Base-by-base conservation (phyloP, 2,797 vertebrate genomes). In the Coilia nasus region DNA sequence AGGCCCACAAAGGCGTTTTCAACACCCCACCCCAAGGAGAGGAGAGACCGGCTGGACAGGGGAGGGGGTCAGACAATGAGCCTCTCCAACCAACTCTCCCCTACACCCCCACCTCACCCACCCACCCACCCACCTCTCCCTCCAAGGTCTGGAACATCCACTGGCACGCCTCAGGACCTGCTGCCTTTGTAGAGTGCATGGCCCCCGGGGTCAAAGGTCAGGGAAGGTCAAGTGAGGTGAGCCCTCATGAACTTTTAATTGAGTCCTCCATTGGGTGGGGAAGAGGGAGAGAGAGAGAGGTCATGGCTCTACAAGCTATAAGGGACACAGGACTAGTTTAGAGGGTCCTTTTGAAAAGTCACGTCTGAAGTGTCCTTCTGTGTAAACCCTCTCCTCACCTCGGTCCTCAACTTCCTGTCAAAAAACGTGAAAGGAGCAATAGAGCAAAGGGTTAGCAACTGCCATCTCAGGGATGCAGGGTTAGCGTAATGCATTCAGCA, bases 1-100 rank as follows among this genome's bases (percentile, higher is more conserved):
- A 93, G 94, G 92, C 92, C 91, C 92, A 93, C 93, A 94, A 95
- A 94, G 92, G 89, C 90, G 89, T 89, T 90, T 93, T 91, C 93
- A 92, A 93, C 92, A 92, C 92, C 92, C 92, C 91, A 89, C 92
- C 91, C 91, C 91, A 84, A 86, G 85, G 82, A 90, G 90, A 90
- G 92, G 85, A 89, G 90, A 89, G 93, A 84, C 88, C 89, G 84
- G 91, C 89, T 91, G 94, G 95, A 95, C 94, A 94, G 87, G 89
- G 41, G 6, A 31, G 0, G 35, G 35, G 7, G 15, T 2, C 57
- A 56, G 59, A 93, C 91, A 94, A 94, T 93, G 88, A 62, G 67
- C 84, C 89, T 93, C 90, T 94, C 90, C 88, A 84, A 85, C 88
- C 91, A 86, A 85, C 91, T 75, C 50, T 54, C 50, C 50, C 50